Percentiles rank a stretch among this genome's conserved stretches.
Conservation (phyloP, 2,797 vertebrate genomes). For the Synanceia verrucosa region DNA sequence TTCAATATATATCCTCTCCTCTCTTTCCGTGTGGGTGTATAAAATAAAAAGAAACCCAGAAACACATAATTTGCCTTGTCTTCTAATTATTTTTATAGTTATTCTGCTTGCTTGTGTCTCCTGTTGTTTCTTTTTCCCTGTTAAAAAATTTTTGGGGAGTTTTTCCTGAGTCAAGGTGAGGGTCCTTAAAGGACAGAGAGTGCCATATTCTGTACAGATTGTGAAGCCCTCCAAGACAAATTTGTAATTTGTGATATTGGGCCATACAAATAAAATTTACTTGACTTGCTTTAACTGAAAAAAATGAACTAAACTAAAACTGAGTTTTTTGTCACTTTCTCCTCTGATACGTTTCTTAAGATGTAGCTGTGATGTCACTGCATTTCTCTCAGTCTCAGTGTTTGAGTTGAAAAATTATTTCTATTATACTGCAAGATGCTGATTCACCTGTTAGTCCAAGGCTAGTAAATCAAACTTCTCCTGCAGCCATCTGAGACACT, state of each 20-base stretch:
- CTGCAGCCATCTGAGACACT: neutral
- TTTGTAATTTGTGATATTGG: too few species aligned
- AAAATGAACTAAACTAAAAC: too few species aligned
- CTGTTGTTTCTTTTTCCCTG: too few species aligned
- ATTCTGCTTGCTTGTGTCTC: too few species aligned
- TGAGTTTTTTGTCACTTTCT: conserved; percentile 1
- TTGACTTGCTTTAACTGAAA: conserved; percentile 16
- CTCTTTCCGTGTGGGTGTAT: conserved; percentile 11
- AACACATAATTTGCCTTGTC: neutral
- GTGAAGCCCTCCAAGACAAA: too few species aligned
- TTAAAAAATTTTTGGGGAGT: too few species aligned
- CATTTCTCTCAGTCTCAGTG: conserved; percentile 2
- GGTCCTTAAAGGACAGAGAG: too few species aligned
- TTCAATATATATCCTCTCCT: neutral
- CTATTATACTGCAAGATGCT: conserved; percentile 6
- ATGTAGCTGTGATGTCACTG: conserved; percentile 2
- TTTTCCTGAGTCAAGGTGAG: too few species aligned
- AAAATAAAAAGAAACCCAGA: conserved; percentile 8
- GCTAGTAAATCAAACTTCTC: conserved; percentile 14
- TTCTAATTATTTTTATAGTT: conserved; percentile 2
- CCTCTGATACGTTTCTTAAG: conserved; percentile 3
- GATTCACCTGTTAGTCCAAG: conserved; percentile 8
- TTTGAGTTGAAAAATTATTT: conserved; percentile 1
- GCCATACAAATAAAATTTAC: too few species aligned
- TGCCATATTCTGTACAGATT: too few species aligned